These are phyloP conservation scores for Gulo gulo DNA, from an alignment of 2,113 vertebrate species.

Conservation along the genomic window DNA sequence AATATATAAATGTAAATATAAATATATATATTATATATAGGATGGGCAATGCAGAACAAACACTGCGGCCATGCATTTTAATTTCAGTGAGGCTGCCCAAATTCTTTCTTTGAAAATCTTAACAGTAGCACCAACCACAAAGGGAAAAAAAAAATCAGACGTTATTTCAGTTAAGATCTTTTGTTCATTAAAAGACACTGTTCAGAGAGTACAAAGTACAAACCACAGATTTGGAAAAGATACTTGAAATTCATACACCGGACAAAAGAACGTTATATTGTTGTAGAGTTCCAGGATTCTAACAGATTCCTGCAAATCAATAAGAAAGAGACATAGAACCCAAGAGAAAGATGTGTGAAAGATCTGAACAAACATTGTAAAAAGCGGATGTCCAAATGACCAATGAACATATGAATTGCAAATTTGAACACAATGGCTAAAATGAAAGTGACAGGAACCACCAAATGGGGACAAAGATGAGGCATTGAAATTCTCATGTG, in stretches of 20 bases:
- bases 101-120: neutral
- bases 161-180: neutral
- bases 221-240: neutral
- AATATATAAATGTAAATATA: too few species aligned
- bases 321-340: neutral
- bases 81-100: neutral
- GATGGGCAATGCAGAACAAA: neutral
- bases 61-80: rapidly evolving
- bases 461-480: neutral
- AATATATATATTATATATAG: too few species aligned
- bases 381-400: neutral
- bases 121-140: neutral
- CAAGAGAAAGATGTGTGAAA: neutral
- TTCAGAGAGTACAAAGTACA: neutral
- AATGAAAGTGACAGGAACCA: neutral
- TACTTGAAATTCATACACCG: neutral
- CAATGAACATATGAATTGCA: neutral
- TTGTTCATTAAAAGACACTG: neutral
- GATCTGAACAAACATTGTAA: neutral
- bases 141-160: neutral
- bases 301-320: neutral
- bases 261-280: neutral
- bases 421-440: neutral
- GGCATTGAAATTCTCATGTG: neutral
- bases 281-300: neutral